Evolutionary conservation across 2,113 vertebrate genomes (phyloP).

Genomic region (Carlito syrichta): DNA sequence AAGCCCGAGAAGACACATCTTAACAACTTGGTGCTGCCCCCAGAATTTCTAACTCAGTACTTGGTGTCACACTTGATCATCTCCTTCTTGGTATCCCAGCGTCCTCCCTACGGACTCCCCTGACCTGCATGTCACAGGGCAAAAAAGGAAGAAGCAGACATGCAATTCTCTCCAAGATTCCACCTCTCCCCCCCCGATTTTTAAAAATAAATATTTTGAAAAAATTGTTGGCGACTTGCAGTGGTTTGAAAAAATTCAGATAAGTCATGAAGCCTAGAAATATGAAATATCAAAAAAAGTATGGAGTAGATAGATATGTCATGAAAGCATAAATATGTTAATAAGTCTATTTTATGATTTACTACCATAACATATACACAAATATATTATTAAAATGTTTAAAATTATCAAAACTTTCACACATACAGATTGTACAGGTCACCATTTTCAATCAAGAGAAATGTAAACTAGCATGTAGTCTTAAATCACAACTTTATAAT

Average conservation of each 20-base stretch:
- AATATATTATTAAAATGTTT: not conserved
- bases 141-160: too few relatives aligned
- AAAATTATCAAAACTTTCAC: not conserved
- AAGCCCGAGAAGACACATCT: too few relatives aligned
- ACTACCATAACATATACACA: not conserved
- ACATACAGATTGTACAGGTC: not conserved
- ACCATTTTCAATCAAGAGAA: not conserved
- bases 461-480: not conserved
- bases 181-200: too few relatives aligned
- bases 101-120: too few relatives aligned
- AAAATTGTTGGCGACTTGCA: not conserved
- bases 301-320: not conserved
- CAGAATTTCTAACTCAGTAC: too few relatives aligned
- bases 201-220: not conserved
- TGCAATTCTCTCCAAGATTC: too few relatives aligned
- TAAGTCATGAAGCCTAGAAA: not conserved
- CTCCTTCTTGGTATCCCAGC: too few relatives aligned
- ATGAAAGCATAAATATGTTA: not conserved
- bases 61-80: too few relatives aligned
- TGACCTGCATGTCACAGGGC: too few relatives aligned
- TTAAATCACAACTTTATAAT: not conserved
- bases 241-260: not conserved
- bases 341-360: not conserved
- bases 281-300: not conserved
- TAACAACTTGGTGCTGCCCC: too few relatives aligned